Base-by-base conservation (phyloP, 2,888 invertebrate genomes). In the Dolomedes plantarius region DNA sequence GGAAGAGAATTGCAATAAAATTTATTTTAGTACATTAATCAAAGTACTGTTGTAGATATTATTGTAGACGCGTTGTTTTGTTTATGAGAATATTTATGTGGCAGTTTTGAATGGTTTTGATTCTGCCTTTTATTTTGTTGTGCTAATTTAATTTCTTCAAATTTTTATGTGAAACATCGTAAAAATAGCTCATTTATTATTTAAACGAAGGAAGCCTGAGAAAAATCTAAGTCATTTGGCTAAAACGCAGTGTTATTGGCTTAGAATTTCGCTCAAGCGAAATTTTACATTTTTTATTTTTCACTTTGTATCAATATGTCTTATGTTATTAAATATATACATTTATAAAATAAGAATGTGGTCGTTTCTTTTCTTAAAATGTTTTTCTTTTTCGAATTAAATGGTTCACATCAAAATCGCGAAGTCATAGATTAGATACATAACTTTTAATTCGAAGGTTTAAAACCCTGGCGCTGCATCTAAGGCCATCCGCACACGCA, bases 261-360 rank as follows among this genome's bases (percentile, higher is more conserved):
- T 41, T 56, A 56, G 41, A 41, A 28, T 36, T 36, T 68, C 23
- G 27, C 36, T 69, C 50, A 75, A 69, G 68, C 56, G 69, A 69
- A 81, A 39, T 71, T 69, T 75, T 74, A 73, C 75, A 67, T 67
- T 75, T 81, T n/a, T 81, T 80, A 50, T 67, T 75, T 81, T 81
- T 67, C 74, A 81, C 74, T 81, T 81, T 81, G 75, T 81, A 81
- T 75, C 62, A 62, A 74, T 75, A 81, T 74, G 75, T 81, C 81
- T 75, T 80, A 73, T 81, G 81, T 81, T 81, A 81, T 75, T 81
- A 81, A 81, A 78, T 75, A 81, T 81, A 81, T 81, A 69, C 75
- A 50, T 75, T 81, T 81, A 81, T 75, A 81, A 69, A 75, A 56
- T 56, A 56, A 23, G 7, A 11, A 46, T 16, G 36, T 7, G 9